These are phyloP conservation scores for Tinea trinotella DNA, from an alignment of 2,888 invertebrate genomes.

Conservation along the genomic window DNA sequence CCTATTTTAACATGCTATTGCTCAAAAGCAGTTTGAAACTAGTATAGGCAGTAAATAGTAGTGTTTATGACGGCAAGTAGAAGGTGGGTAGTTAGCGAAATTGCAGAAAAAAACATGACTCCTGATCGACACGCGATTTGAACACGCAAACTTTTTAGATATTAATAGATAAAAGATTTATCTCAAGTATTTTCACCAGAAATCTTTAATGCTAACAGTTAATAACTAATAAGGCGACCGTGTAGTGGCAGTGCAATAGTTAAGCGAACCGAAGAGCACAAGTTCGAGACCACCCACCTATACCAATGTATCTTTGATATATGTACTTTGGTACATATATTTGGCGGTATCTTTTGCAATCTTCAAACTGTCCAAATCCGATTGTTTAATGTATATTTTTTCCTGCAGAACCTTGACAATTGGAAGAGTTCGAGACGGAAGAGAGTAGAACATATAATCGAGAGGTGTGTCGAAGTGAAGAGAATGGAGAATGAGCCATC, in stretches of 20 bases:
- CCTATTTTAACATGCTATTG: slow-evolving; percentile 7
- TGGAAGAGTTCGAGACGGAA: slow-evolving; percentile 95
- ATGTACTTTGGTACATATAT: no score
- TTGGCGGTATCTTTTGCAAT: no score
- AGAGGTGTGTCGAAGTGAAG: slow-evolving; percentile 90
- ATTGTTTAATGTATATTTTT: no score
- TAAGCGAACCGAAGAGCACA: no score
- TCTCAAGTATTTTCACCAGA: background rate
- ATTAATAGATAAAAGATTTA: slow-evolving; percentile 7
- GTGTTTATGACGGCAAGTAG: background rate
- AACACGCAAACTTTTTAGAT: background rate
- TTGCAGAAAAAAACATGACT: slow-evolving; percentile 11
- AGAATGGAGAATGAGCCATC: slow-evolving; percentile 86
- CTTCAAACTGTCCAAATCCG: no score
- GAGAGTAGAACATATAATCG: slow-evolving; percentile 91
- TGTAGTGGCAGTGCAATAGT: no score
- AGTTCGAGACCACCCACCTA: no score
- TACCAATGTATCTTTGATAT: no score
- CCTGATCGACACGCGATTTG: slow-evolving; percentile 13
- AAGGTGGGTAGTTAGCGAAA: slow-evolving; percentile 8
- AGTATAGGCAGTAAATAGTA: slow-evolving; percentile 8
- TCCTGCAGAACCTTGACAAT: slow-evolving; percentile 90
- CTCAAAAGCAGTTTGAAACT: slow-evolving; percentile 14
- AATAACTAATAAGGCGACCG: no score
- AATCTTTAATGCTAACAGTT: no score